These are phyloP conservation scores for Agapetus fuscipes DNA, from an alignment of 2,888 invertebrate species.

Conservation along the genomic window DNA sequence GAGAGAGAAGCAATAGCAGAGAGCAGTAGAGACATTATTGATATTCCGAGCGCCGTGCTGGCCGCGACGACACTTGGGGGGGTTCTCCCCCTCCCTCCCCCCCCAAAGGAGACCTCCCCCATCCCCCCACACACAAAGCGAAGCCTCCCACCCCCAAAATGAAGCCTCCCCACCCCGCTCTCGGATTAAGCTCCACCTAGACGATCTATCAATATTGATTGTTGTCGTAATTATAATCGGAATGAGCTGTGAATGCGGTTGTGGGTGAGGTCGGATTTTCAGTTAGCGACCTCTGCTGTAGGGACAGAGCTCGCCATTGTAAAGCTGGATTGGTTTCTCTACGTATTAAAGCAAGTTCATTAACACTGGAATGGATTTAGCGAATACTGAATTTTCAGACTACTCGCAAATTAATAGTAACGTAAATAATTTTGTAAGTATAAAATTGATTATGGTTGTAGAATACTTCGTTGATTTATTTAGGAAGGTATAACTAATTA, in stretches of 20 bases:
- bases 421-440: no score
- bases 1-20: slow-evolving; percentile 24
- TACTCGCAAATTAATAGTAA: no score
- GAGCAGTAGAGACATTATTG: slow-evolving; percentile 21
- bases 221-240: slow-evolving; percentile 45
- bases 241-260: slow-evolving; percentile 18
- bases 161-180: neutral
- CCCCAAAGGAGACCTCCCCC: neutral
- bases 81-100: slow-evolving; percentile 27
- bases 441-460: no score
- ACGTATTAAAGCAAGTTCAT: no score
- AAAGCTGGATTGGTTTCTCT: slow-evolving; percentile 1
- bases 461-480: no score
- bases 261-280: neutral
- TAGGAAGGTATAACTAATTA: no score
- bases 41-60: slow-evolving; percentile 24
- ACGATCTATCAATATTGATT: slow-evolving; percentile 50
- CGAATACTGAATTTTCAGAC: no score
- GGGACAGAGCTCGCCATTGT: slow-evolving; percentile 1
- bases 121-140: no score
- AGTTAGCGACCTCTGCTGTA: neutral
- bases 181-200: slow-evolving; percentile 44
- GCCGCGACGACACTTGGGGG: slow-evolving; percentile 25
- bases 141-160: slow-evolving; percentile 6
- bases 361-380: no score